Evolutionary conservation across 2,113 vertebrate genomes (phyloP), one percentile per base, ranked within the genome.

Genomic region (Laticauda colubrina): DNA sequence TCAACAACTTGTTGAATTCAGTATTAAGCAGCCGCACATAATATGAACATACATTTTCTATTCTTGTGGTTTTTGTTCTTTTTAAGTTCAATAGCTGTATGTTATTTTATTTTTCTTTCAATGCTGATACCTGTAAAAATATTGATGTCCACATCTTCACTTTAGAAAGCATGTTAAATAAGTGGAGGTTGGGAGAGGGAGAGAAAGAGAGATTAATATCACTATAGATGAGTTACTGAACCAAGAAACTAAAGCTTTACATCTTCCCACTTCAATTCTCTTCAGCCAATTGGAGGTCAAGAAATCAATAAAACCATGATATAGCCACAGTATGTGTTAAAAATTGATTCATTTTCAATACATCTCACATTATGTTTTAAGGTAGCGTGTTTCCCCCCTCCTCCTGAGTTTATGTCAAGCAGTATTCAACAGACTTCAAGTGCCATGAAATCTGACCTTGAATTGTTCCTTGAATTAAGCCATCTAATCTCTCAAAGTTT

Each of bases 221-320:
- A 14, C 85, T 91, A 89, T 56, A 93, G 43, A 64, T 89, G 45
- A 91, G 29, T 59, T 95, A 93, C 89, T 85, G 51, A 85, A 61
- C n/a, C 0, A 29, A 92, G 18, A 93, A 6, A 91, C 48, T 51
- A 87, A n/a, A 96, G 48, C 14, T 88, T 95, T 69, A 85, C 26
- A 90, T 0, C 0, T 64, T 57, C 26, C 61, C 21, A n/a, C 55
- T 96, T 95, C 89, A 95, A 92, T 45, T 51, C 93, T 48, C 87
- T 94, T 92, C 91, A 94, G 20, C 14, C 90, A 94, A 39, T 91
- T n/a, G 87, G 53, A 96, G 92, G 93, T 93, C 91, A 95, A 39
- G 94, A 96, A 91, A 93, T 89, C 2, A 93, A 85, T 89, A 94
- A 92, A 85, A 81, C 29, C 59, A 8, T 94, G 59, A 29, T 91